Conservation (phyloP, 1,140 invertebrate species). For the Acyrthosiphon pisum region DNA sequence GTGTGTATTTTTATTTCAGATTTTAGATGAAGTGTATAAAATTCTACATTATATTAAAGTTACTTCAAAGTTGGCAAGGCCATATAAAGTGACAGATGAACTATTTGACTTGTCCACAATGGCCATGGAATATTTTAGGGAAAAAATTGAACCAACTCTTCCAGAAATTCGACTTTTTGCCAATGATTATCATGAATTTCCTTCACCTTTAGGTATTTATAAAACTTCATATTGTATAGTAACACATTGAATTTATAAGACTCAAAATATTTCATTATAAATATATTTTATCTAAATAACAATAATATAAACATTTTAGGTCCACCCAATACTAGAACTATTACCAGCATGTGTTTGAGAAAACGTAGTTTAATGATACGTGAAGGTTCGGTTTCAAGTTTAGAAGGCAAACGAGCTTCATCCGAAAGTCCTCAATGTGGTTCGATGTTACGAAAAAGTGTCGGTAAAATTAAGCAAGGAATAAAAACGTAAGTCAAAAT, state of each 20-base stretch:
- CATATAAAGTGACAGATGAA: slow-evolving; percentile 89
- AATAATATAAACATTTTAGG: not conserved
- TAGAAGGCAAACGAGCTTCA: slow-evolving; percentile 66
- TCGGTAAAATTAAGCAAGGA: slow-evolving; percentile 84
- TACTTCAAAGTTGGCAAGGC: slow-evolving; percentile 79
- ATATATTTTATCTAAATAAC: not conserved
- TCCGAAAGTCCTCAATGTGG: slow-evolving; percentile 70
- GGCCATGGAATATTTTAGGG: slow-evolving; percentile 93
- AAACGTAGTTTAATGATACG: slow-evolving; percentile 54
- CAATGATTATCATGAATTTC: slow-evolving; percentile 63
- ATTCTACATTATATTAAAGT: slow-evolving; percentile 83
- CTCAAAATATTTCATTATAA: not conserved
- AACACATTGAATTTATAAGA: not conserved
- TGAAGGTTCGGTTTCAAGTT: slow-evolving; percentile 53
- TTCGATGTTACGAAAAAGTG: slow-evolving; percentile 82
- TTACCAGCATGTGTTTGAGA: slow-evolving; percentile 56
- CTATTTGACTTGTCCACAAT: slow-evolving; percentile 90
- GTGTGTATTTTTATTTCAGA: slow-evolving; percentile 63
- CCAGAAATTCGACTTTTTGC: slow-evolving; percentile 87
- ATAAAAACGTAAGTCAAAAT: slow-evolving; percentile 75
- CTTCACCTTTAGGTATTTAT: slow-evolving; percentile 38
- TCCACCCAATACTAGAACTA: slow-evolving; percentile 46
- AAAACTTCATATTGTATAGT: not conserved
- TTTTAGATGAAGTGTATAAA: slow-evolving; percentile 77
- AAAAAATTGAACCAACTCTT: slow-evolving; percentile 84